A percentile compares a stretch with the other conserved stretches of the same genome.
These are phyloP conservation scores for Clavelina lepadiformis DNA, from an alignment of 23 tunicate genomes.

Conservation along the genomic window DNA sequence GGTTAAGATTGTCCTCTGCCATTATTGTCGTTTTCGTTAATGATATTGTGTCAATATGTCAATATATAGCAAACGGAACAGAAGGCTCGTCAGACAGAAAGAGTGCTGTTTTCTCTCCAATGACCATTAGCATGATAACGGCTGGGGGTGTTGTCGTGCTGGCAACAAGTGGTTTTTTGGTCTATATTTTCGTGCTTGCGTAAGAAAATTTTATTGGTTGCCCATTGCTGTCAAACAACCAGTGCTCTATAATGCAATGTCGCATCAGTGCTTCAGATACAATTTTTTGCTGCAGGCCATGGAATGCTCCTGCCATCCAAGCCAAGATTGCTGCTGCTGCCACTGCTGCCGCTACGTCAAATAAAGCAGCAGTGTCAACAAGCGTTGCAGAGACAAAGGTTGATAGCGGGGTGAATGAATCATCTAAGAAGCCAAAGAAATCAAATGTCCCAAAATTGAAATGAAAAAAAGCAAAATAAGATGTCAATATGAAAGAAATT, in stretches of 20 bases:
- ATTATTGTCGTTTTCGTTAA: background rate
- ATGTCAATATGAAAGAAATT: no score
- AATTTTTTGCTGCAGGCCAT: slow-evolving; percentile 31
- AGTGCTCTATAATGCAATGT: no score
- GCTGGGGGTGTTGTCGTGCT: slow-evolving; percentile 53
- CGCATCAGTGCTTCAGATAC: no score
- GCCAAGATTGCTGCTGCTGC: slow-evolving; percentile 15
- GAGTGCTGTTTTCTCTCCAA: slow-evolving; percentile 24
- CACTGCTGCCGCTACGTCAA: slow-evolving; percentile 6
- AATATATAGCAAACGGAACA: slow-evolving; percentile 28
- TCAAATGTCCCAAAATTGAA: no score
- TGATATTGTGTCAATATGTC: background rate
- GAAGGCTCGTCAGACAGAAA: background rate
- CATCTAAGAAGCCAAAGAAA: no score
- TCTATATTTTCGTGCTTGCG: slow-evolving; percentile 73
- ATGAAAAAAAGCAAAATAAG: no score
- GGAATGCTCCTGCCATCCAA: slow-evolving; percentile 32
- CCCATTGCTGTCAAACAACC: background rate
- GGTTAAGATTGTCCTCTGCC: background rate
- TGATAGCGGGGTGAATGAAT: no score
- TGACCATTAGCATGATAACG: slow-evolving; percentile 71
- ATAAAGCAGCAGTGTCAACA: background rate
- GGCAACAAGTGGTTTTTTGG: slow-evolving; percentile 40
- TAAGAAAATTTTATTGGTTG: no score
- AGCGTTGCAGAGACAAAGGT: slow-evolving; percentile 3